Conservation (phyloP, 2,888 invertebrate genomes). For the Teleogryllus oceanicus region DNA sequence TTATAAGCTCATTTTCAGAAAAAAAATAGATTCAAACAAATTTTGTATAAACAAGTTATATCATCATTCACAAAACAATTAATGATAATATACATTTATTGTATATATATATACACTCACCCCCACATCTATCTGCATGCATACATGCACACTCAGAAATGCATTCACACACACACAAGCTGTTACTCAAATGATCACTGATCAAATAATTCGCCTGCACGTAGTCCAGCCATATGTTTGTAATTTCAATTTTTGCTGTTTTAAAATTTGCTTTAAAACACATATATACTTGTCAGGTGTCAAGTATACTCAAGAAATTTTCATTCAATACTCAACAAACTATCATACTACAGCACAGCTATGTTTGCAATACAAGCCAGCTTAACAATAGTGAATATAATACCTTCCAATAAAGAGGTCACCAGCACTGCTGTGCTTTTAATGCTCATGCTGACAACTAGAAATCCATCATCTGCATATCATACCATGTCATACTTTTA, state of each 20-base stretch:
- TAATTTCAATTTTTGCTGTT: conserved; percentile 7
- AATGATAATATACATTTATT: not conserved
- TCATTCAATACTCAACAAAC: conserved; percentile 18
- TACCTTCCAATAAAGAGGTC: not conserved
- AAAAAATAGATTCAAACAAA: conserved; percentile 1
- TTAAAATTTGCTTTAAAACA: not conserved
- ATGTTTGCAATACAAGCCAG: conserved; percentile 18
- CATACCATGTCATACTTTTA: not conserved
- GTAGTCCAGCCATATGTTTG: not conserved
- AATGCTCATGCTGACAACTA: not conserved
- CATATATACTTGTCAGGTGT: not conserved
- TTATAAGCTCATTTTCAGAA: conserved; percentile 18
- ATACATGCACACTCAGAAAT: not conserved
- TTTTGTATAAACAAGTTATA: too few relatives aligned
- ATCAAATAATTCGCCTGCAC: not conserved
- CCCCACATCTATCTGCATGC: conserved; percentile 6
- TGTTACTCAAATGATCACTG: not conserved
- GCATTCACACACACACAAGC: not conserved
- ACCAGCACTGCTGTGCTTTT: not conserved
- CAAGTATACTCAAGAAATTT: conserved; percentile 9
- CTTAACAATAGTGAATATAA: not conserved
- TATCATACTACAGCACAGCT: conserved; percentile 10
- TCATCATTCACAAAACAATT: too few relatives aligned
- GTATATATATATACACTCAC: conserved; percentile 21
- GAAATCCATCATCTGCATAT: conserved; percentile 7